A percentile compares a stretch with the other conserved stretches of the same genome.
Conservation (phyloP, 2,113 vertebrate genomes). For the Struthio camelus region DNA sequence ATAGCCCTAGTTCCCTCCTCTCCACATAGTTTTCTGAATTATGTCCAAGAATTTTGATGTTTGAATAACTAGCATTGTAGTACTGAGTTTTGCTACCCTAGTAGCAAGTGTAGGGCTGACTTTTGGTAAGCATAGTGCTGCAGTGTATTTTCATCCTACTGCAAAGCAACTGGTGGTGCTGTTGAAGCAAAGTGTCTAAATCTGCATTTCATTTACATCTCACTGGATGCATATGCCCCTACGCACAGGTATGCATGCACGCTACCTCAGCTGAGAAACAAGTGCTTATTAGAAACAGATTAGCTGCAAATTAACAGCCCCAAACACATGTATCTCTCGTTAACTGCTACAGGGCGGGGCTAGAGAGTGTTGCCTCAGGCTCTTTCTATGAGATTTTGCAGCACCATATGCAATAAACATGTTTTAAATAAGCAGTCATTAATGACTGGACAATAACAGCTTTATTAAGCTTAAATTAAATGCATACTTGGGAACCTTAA, state of each 20-base stretch:
- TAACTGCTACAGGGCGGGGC: neutral
- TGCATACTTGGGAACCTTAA: constrained; percentile 46
- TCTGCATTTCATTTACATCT: neutral
- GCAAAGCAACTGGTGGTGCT: fast-evolving
- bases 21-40: fast-evolving
- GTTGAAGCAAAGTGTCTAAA: neutral
- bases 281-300: neutral
- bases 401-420: neutral
- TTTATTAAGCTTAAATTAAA: constrained; percentile 71
- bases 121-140: fast-evolving
- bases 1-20: neutral
- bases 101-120: neutral
- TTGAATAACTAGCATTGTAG: fast-evolving
- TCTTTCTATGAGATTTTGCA: constrained; percentile 17
- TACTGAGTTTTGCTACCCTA: too few relatives aligned
- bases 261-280: neutral
- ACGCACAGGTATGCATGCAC: neutral
- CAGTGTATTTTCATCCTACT: neutral
- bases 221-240: neutral
- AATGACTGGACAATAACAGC: constrained; percentile 61
- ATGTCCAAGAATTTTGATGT: neutral
- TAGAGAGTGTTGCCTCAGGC: neutral
- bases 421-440: constrained; percentile 66
- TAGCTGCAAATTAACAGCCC: neutral
- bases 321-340: neutral